Evolutionary conservation across 2,888 invertebrate species (phyloP).

Genomic region (Lepidocyrtoides sp.): DNA sequence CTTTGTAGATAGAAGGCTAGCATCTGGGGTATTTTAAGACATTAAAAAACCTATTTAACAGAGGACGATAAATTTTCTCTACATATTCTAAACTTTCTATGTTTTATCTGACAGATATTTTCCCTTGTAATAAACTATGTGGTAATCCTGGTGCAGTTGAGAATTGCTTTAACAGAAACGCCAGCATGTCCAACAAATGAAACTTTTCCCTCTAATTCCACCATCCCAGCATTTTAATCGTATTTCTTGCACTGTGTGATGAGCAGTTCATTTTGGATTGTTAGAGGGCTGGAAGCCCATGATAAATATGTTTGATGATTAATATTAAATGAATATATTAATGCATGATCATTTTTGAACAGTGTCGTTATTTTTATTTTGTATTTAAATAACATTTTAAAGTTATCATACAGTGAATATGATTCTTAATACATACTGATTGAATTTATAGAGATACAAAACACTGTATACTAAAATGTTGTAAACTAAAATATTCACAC

Average conservation of each 20-base stretch:
- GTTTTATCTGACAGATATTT: constrained; percentile 47
- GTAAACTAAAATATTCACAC: not conserved
- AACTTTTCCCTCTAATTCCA: not conserved
- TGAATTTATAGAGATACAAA: constrained; percentile 24
- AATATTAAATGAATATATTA: no score
- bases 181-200: not conserved
- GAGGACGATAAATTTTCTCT: no score
- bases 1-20: constrained; percentile 43
- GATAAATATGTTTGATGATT: no score
- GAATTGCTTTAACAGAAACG: constrained; percentile 59
- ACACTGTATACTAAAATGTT: not conserved
- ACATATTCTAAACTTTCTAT: not conserved
- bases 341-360: not conserved
- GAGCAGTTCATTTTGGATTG: no score
- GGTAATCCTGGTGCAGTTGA: constrained; percentile 67
- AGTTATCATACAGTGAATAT: not conserved
- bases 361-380: constrained; percentile 1
- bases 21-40: constrained; percentile 60
- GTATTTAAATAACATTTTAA: constrained; percentile 12
- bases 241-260: no score
- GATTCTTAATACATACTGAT: not conserved
- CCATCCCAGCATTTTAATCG: not conserved
- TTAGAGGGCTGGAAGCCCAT: no score
- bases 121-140: constrained; percentile 65
- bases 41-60: not conserved